Conservation (phyloP, 35 echinoderm and acorn worm genomes). For the Stichopus chloronotus region DNA sequence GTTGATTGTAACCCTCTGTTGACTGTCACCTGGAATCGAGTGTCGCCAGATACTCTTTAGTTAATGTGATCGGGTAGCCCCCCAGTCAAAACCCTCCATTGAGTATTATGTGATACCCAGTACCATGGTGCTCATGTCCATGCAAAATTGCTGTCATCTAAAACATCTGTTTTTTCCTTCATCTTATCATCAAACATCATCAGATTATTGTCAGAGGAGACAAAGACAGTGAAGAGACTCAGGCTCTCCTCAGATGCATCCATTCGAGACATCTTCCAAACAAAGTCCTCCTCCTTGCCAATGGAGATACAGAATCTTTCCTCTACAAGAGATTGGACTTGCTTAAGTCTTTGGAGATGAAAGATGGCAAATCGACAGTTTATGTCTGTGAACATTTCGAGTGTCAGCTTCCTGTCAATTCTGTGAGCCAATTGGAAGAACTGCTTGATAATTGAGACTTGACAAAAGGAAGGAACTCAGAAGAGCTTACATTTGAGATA, state of each 20-base stretch:
- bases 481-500: not conserved
- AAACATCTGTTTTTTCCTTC: too few species aligned
- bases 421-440: slow-evolving; percentile 60
- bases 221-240: slow-evolving; percentile 60
- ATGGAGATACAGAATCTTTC: slow-evolving; percentile 70
- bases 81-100: too few species aligned
- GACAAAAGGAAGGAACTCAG: too few species aligned
- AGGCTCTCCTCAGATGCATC: slow-evolving; percentile 71
- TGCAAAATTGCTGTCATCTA: too few species aligned
- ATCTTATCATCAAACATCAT: not conserved
- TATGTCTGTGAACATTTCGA: slow-evolving; percentile 95
- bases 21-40: too few species aligned
- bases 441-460: slow-evolving; percentile 58
- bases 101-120: too few species aligned
- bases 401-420: slow-evolving; percentile 87
- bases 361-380: slow-evolving; percentile 83
- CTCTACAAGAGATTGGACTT: slow-evolving; percentile 74
- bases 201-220: slow-evolving; percentile 95
- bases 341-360: slow-evolving; percentile 72
- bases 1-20: too few species aligned
- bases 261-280: slow-evolving; percentile 84
- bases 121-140: too few species aligned
- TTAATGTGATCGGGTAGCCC: too few species aligned
- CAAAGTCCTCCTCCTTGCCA: slow-evolving; percentile 85
- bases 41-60: too few species aligned